Percentiles rank a stretch among this genome's conserved stretches.
Conservation (phyloP, 2,888 invertebrate genomes). For the Anthrax anthrax region DNA sequence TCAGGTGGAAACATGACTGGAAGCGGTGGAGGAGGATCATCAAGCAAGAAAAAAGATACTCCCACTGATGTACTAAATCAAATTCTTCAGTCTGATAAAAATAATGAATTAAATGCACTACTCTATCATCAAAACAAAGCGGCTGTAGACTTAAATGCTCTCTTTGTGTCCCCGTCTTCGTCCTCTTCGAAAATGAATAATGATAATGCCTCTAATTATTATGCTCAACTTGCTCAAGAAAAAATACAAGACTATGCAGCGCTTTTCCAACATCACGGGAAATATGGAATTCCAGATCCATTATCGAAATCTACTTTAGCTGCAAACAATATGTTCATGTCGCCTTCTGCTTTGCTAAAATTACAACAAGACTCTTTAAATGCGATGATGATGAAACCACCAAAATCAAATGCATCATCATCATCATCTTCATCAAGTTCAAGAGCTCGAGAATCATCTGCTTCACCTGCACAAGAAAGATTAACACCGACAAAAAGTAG, state of each 20-base stretch:
- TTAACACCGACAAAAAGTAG: slow-evolving; percentile 28
- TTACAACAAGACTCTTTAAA: slow-evolving; percentile 43
- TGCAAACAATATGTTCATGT: slow-evolving; percentile 65
- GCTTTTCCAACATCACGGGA: slow-evolving; percentile 33
- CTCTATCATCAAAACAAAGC: slow-evolving; percentile 31
- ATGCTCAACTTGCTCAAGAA: slow-evolving; percentile 32
- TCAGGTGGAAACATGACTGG: slow-evolving; percentile 19
- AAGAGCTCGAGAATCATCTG: slow-evolving; percentile 31
- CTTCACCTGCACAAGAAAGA: slow-evolving; percentile 23
- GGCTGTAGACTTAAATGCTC: slow-evolving; percentile 27
- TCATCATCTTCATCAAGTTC: slow-evolving; percentile 21
- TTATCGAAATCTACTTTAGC: slow-evolving; percentile 60
- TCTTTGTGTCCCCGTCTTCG: slow-evolving; percentile 25
- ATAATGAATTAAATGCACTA: slow-evolving; percentile 21
- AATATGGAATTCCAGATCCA: slow-evolving; percentile 50
- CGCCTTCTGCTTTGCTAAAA: slow-evolving; percentile 52
- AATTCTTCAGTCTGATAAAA: slow-evolving; percentile 28
- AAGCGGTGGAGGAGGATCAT: slow-evolving; percentile 20
- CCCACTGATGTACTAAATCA: slow-evolving; percentile 29
- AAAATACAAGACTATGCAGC: slow-evolving; percentile 38
- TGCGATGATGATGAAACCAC: slow-evolving; percentile 41
- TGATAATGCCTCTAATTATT: slow-evolving; percentile 26
- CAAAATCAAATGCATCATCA: slow-evolving; percentile 26
- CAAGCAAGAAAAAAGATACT: slow-evolving; percentile 5
- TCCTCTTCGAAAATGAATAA: slow-evolving; percentile 15